Evolutionary conservation across 2,888 invertebrate species (phyloP), one percentile per base, ranked within the genome.

Genomic region (Orchesella flavescens): DNA sequence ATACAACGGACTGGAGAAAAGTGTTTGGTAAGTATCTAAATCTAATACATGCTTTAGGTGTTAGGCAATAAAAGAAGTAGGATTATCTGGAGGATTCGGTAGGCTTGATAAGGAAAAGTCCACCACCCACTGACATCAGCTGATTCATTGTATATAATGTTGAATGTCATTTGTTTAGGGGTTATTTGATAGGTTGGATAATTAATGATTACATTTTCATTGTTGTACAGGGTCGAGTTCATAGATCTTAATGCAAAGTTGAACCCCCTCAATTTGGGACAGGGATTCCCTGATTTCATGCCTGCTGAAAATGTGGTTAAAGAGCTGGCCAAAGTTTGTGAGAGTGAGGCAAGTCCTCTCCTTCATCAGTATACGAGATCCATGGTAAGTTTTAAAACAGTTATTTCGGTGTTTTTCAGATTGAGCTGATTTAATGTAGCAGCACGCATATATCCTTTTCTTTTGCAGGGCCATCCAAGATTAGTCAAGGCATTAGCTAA

Each of bases 281-380:
- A 97, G 92, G 78, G 82, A 2, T 85, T 83, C 55, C 77, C 83
- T 10, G 83, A 86, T 24, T 86, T 84, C 53, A 81, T 85, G 84
- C 88, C 96, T 3, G 97, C 98, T 0, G 92, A 93, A 63, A 94
- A 95, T 91, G 94, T 98, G 0, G 94, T 94, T 13, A 84, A 83
- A 88, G 94, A 95, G 2, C 91, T 98, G 79, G 92, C 93, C 0
- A 92, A 94, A 61, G 43, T 72, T 17, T 93, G 94, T 21, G 92
- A 94, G 0, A 91, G 90, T 0, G 93, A 93, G 82, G 92, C 93
- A 0, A 95, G 97, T 91, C 93, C 93, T 21, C 90, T 96, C 10
- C 89, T 96, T 49, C 95, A 98, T 90, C 98, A 99, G 90, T 99
- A 99, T 89, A 97, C 98, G 0, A 92, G 98, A 89, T 96, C 97